Evolutionary conservation across 2,797 vertebrate genomes (phyloP).

Genomic region (Stomatorhinus walkeri): DNA sequence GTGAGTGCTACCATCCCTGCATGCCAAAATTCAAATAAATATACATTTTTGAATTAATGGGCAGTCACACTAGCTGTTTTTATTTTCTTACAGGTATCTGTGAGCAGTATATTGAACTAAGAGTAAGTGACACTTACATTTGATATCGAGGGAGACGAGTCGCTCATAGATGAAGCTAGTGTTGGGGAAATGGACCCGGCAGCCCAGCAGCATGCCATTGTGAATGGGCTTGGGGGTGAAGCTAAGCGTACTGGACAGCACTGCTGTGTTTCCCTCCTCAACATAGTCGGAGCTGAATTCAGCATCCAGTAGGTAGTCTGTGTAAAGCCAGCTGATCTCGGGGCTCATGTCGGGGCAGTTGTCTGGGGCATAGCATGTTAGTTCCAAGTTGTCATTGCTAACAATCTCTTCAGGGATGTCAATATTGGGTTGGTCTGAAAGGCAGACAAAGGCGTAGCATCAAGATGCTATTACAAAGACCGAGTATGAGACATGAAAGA

Average conservation of each 20-base stretch:
- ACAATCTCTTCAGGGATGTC: conserved; percentile 75
- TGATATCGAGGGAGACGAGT: conserved; percentile 72
- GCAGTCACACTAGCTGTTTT: background rate
- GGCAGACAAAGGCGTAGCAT: background rate
- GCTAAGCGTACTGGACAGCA: conserved; percentile 69
- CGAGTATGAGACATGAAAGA: background rate
- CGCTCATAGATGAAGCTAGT: conserved; percentile 72
- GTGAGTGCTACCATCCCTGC: background rate
- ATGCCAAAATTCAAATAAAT: background rate
- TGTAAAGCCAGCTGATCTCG: conserved; percentile 77
- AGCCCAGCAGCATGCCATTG: conserved; percentile 78
- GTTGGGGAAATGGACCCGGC: conserved; percentile 75
- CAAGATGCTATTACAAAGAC: background rate
- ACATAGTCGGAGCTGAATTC: conserved; percentile 61
- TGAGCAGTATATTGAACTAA: background rate
- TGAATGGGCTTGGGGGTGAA: conserved; percentile 76
- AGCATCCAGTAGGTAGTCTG: conserved; percentile 71
- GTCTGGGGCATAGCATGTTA: conserved; percentile 78
- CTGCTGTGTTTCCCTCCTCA: conserved; percentile 74
- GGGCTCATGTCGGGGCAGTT: conserved; percentile 82
- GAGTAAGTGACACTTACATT: conserved; percentile 65
- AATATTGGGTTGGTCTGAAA: conserved; percentile 75
- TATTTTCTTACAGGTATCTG: background rate
- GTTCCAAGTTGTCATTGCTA: conserved; percentile 68
- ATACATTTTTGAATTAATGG: background rate